Base-by-base conservation (phyloP, 2,888 invertebrate genomes). In the Agriopis leucophaearia region DNA sequence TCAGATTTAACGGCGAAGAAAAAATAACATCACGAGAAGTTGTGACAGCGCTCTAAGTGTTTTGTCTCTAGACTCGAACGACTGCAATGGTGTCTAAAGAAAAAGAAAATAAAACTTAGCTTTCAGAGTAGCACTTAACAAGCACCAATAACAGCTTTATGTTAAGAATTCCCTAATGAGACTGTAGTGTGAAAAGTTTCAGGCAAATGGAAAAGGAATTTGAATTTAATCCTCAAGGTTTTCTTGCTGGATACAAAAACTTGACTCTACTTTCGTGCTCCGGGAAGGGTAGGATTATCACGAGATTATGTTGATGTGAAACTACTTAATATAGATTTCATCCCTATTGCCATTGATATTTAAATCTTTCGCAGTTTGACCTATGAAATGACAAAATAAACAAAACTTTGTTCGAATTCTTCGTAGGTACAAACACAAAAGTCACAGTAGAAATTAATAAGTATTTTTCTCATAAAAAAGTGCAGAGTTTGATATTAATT, bases 231-330 rank as follows among this genome's bases (percentile, higher is more conserved):
- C 69, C 57, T 59, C 56, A 66, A 60, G 61, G 52, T 59, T 70
- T 15, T 63, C 13, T 61, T 67, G 57, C 38, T 59, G n/a, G 47
- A 58, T 69, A 64, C 62, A 63, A 48, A 59, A 58, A 50, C 52
- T 63, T 44, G n/a, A 59, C 60, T 60, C 48, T 55, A 42, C 54
- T 73, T 66, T 69, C 65, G 61, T 64, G 51, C 64, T 64, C 62
- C 60, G 54, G 63, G 71, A 71, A 73, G 72, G 64, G 74, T 75
- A 70, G 59, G 73, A 69, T 80, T 83, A 83, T 82, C 85, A 80
- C 64, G 66, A 71, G 83, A 86, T 86, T 87, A 88, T 85, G 88
- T 74, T 82, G 85, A 88, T 85, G 75, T 74, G 61, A 74, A 78
- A 72, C 78, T 81, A 81, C 78, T 81, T 82, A 80, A 60, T 69